A percentile compares a stretch with the other conserved stretches of the same genome.
phyloP scores from a whole-genome alignment of 2,113 vertebrate genomes.

The Ophthalmolycus amberensis region DNA sequence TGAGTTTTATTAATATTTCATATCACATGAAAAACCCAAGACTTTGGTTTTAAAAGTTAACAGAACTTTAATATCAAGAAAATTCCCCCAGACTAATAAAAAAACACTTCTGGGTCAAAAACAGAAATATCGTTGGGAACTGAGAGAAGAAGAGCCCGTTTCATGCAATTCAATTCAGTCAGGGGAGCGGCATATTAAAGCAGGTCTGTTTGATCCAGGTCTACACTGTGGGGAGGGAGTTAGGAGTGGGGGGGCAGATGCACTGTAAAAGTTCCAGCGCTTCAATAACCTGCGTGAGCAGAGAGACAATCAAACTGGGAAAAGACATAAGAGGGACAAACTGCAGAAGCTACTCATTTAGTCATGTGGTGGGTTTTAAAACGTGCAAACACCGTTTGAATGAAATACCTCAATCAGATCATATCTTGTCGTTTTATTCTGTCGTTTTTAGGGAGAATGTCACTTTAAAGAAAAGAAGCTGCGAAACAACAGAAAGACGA shows the following conservation, averaged over 20 bases:
- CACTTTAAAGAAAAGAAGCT: no score
- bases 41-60: conserved; percentile 18
- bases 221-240: conserved; percentile 1
- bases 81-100: conserved; percentile 23
- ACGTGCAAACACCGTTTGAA: not conserved
- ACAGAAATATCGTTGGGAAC: conserved; percentile 2
- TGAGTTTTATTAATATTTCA: conserved; percentile 18
- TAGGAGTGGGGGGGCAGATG: conserved; percentile 12
- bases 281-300: conserved; percentile 7
- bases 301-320: not conserved
- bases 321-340: not conserved
- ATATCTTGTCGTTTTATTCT: no score
- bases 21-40: not conserved
- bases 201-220: not conserved
- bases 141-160: conserved; percentile 1
- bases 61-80: conserved; percentile 40
- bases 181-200: conserved; percentile 4
- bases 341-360: not conserved
- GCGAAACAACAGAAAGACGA: no score
- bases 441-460: no score
- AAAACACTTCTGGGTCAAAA: conserved; percentile 30
- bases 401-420: not conserved
- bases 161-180: not conserved
- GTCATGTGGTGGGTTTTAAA: not conserved
- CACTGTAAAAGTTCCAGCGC: conserved; percentile 1